Base-by-base conservation (phyloP, 1,140 invertebrate genomes). In the Bombyx mori region DNA sequence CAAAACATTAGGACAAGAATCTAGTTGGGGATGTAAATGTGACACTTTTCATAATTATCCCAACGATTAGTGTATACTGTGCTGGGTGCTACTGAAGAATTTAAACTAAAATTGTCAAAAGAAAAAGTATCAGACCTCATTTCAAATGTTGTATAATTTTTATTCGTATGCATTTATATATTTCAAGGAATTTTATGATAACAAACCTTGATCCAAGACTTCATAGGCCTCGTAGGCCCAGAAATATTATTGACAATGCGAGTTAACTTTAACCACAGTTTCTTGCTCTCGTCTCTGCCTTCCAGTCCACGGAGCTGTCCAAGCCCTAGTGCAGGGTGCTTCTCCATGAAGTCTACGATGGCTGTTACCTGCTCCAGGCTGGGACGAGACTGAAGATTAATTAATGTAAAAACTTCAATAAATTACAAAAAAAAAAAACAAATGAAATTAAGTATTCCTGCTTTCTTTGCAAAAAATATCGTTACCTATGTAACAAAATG, bases 321-420 rank as follows among this genome's bases (percentile, higher is more conserved):
- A 7, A 79, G 58, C 6, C 69, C 83, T 44, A 87, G 62, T 2
- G 68, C 61, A 50, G 72, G 75, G 56, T 87, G 80, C 50, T 84
- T 77, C 62, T 85, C 82, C 83, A 85, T 84, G 60, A 87, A 87
- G 44, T 82, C 77, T 6, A 85, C 75, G 50, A 86, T 83, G 0
- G 83, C 79, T 26, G 78, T 63, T 10, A 86, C 78, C 65, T 86
- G 83, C 54, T 84, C 81, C 12, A 82, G 44, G 48, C 75, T 84
- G 35, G 83, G 83, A 42, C 83, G 70, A n/a, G 78, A 74, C 82
- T 83, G 60, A 45, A 72, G 75, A n/a, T 53, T 42, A 44, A 8
- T 12, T 46, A 9, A 8, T 4, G 6, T 53, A 8, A 53, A 7
- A 53, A 18, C 10, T 42, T 8, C 1, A 35, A 42, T 53, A 53